A percentile compares a stretch with the other conserved stretches of the same genome.
Conservation (phyloP, 2,113 vertebrate genomes). For the Parotia lawesii region DNA sequence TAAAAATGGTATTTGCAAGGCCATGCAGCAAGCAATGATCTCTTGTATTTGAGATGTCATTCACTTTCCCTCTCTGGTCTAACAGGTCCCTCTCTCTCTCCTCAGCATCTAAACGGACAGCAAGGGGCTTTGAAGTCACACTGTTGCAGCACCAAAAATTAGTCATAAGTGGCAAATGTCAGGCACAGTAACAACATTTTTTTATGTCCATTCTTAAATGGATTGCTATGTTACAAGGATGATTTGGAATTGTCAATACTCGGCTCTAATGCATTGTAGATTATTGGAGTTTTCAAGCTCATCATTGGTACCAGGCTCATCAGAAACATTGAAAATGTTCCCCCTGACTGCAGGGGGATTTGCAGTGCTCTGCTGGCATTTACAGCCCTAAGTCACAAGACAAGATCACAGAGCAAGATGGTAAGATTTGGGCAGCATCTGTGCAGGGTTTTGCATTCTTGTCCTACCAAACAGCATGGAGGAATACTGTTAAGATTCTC, state of each 20-base stretch:
- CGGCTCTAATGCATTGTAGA: background rate
- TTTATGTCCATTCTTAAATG: background rate
- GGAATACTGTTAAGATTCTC: background rate
- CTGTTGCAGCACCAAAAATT: background rate
- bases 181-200: background rate
- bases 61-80: background rate
- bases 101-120: background rate
- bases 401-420: background rate
- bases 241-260: background rate
- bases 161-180: background rate
- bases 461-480: background rate
- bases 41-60: background rate
- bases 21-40: slow-evolving; percentile 34
- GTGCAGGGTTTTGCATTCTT: background rate
- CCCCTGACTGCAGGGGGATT: background rate
- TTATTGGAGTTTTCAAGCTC: background rate
- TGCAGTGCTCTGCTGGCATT: background rate
- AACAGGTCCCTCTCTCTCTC: background rate
- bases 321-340: background rate
- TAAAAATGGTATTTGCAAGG: background rate
- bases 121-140: background rate
- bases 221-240: background rate
- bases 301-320: background rate
- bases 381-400: background rate
- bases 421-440: background rate